A percentile compares a stretch with the other conserved stretches of the same genome.
These are phyloP conservation scores for Agonopterix arenella DNA, from an alignment of 2,888 invertebrate species.

Conservation along the genomic window DNA sequence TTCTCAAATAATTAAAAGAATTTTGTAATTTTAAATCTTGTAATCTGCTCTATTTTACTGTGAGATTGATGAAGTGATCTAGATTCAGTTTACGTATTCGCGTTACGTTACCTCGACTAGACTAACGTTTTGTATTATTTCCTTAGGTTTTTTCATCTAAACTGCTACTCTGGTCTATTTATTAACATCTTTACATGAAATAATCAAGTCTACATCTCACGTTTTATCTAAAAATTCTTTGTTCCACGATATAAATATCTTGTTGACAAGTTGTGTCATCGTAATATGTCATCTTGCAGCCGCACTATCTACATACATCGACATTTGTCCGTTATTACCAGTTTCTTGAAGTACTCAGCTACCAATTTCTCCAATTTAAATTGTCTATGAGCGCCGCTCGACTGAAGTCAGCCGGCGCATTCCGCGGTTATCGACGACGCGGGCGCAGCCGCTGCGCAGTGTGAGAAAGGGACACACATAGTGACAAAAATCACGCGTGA, in stretches of 20 bases:
- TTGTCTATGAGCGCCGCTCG: constrained; percentile 70
- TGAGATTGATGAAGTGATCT: too few relatives aligned
- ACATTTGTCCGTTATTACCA: constrained; percentile 49
- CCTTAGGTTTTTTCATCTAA: too few relatives aligned
- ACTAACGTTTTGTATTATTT: too few relatives aligned
- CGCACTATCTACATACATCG: constrained; percentile 22
- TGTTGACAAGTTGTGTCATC: constrained; percentile 16
- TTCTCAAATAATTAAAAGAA: too few relatives aligned
- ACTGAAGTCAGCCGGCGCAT: constrained; percentile 74
- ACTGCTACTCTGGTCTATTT: too few relatives aligned
- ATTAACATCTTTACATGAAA: too few relatives aligned
- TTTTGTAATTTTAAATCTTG: too few relatives aligned
- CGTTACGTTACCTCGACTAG: too few relatives aligned
- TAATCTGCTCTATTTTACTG: too few relatives aligned
- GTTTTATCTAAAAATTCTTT: not conserved
- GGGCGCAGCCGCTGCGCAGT: constrained; percentile 46
- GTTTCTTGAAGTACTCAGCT: constrained; percentile 49
- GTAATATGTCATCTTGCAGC: constrained; percentile 5
- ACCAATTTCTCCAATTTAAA: constrained; percentile 74
- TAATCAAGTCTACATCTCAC: too few relatives aligned
- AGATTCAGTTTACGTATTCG: too few relatives aligned
- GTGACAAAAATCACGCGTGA: constrained; percentile 40
- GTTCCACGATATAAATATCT: constrained; percentile 10
- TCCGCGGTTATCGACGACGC: constrained; percentile 67
- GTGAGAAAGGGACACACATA: constrained; percentile 40